Evolutionary conservation across 2,888 invertebrate genomes (phyloP).

Genomic region (Pogonocherus hispidulus): DNA sequence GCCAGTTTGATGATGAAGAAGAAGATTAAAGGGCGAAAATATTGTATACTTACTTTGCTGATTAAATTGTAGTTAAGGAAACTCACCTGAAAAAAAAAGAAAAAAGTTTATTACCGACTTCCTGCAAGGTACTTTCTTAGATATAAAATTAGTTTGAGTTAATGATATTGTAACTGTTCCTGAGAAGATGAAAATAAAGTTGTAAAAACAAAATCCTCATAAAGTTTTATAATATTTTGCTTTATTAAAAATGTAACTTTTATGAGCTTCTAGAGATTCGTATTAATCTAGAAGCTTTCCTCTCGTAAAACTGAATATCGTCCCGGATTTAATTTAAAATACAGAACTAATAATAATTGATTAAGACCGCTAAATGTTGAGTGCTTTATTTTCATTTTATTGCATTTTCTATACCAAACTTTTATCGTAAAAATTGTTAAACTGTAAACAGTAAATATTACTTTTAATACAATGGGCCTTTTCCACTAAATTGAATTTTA

Average conservation of each 20-base stretch:
- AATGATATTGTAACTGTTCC: not conserved
- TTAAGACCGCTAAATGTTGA: too few species aligned
- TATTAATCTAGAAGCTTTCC: constrained; percentile 8
- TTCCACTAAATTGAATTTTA: too few species aligned
- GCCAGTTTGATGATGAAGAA: not conserved
- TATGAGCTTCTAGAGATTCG: not conserved
- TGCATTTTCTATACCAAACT: not conserved
- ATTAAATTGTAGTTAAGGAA: too few species aligned
- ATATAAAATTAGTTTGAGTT: not conserved
- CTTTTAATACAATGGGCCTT: too few species aligned
- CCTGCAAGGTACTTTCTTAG: not conserved
- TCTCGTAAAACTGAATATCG: not conserved
- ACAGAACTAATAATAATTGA: not conserved
- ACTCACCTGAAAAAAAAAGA: constrained; percentile 10
- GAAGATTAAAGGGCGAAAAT: not conserved
- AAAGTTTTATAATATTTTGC: constrained; percentile 7
- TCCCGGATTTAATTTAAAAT: not conserved
- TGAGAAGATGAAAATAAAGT: constrained; percentile 14
- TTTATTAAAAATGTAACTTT: constrained; percentile 15
- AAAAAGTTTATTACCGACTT: not conserved
- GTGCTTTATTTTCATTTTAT: not conserved
- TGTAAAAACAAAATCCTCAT: constrained; percentile 6
- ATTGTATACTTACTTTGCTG: not conserved
- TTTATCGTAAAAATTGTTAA: not conserved
- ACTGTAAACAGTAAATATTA: not conserved